A percentile compares a stretch with the other conserved stretches of the same genome.
phyloP scores from a whole-genome alignment of 1,140 invertebrate genomes.

The Diabrotica undecimpunctata region DNA sequence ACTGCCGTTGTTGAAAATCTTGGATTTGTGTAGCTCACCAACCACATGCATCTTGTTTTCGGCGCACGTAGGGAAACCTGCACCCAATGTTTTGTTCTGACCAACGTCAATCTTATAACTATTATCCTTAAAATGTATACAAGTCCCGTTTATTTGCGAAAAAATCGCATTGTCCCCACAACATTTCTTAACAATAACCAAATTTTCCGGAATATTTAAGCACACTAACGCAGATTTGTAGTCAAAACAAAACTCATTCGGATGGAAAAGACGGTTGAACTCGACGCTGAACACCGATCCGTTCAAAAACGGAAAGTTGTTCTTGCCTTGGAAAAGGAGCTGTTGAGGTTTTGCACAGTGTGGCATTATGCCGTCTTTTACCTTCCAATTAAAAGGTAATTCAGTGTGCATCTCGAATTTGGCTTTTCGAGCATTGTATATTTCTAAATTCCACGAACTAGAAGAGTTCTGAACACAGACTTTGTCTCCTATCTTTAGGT shows the following conservation, averaged over 20 bases:
- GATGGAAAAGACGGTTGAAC: conserved; percentile 30
- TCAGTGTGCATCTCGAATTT: conserved; percentile 18
- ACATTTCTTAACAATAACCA: conserved; percentile 52
- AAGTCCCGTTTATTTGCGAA: conserved; percentile 51
- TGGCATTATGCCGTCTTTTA: conserved; percentile 29
- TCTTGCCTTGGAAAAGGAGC: conserved; percentile 17
- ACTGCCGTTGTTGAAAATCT: conserved; percentile 50
- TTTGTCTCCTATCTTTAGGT: conserved; percentile 22
- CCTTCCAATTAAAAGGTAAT: conserved; percentile 34
- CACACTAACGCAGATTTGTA: conserved; percentile 34
- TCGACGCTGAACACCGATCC: conserved; percentile 33
- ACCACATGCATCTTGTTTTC: conserved; percentile 35
- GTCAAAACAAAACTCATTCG: conserved; percentile 38
- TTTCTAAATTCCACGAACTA: conserved; percentile 30
- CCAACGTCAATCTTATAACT: conserved; percentile 29
- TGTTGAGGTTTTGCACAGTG: conserved; percentile 26
- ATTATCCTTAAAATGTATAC: conserved; percentile 24
- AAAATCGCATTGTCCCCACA: conserved; percentile 57
- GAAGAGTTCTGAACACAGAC: conserved; percentile 21
- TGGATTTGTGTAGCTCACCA: conserved; percentile 47
- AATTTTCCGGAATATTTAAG: conserved; percentile 22
- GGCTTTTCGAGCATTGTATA: conserved; percentile 26
- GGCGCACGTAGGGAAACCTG: conserved; percentile 55
- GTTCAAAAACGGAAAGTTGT: conserved; percentile 31
- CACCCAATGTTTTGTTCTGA: conserved; percentile 39